Conservation (phyloP, 2,888 invertebrate genomes). For the Frankliniella fusca region DNA sequence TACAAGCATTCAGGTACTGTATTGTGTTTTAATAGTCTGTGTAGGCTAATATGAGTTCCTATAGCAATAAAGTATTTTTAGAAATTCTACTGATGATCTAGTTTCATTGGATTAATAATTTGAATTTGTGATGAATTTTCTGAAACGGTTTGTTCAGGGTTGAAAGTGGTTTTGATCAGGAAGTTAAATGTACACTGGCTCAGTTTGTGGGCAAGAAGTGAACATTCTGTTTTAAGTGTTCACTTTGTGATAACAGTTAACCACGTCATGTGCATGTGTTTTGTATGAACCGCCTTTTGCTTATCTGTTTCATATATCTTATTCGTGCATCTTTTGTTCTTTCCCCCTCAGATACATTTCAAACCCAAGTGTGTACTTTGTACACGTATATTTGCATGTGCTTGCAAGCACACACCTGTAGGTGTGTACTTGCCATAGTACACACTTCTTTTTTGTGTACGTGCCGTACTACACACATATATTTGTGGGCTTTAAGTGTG, state of each 20-base stretch:
- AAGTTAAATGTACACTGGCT: background rate
- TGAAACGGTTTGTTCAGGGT: background rate
- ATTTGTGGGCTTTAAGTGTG: too few relatives aligned
- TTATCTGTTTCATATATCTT: background rate
- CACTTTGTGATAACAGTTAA: background rate
- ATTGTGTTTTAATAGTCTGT: background rate
- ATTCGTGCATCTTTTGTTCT: background rate
- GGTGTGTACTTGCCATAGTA: too few relatives aligned
- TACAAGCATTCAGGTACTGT: background rate
- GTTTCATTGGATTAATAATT: background rate
- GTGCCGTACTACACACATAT: too few relatives aligned
- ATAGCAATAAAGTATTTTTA: conserved; percentile 6
- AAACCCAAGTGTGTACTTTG: too few relatives aligned
- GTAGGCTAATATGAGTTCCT: background rate
- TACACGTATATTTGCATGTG: too few relatives aligned
- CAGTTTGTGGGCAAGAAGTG: background rate
- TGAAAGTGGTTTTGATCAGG: background rate
- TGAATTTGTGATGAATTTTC: background rate
- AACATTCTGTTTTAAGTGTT: background rate
- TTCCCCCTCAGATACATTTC: background rate
- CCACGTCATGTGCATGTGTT: background rate
- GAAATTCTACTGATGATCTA: too few relatives aligned
- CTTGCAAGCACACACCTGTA: too few relatives aligned
- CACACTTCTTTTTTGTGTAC: too few relatives aligned
- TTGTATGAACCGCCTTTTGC: background rate